These are phyloP conservation scores for Selenia dentaria DNA, from an alignment of 2,888 invertebrate genomes.

Conservation along the genomic window DNA sequence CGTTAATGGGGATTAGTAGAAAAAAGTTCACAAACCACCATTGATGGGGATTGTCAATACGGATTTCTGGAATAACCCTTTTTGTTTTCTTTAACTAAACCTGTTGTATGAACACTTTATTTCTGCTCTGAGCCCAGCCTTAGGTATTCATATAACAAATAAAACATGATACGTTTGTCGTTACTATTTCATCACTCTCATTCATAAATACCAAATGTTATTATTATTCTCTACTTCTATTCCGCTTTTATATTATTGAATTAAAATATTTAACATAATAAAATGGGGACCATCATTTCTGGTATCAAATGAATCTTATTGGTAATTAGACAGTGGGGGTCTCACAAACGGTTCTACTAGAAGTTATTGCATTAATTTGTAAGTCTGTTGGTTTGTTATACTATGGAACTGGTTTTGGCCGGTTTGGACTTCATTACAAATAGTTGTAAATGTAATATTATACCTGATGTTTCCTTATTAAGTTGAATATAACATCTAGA, in stretches of 20 bases:
- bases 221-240: slow-evolving; percentile 22
- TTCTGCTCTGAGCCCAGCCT: no score
- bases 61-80: no score
- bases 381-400: slow-evolving; percentile 8
- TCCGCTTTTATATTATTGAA: slow-evolving; percentile 28
- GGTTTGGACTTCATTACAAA: slow-evolving; percentile 13
- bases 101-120: no score
- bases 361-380: slow-evolving; percentile 22
- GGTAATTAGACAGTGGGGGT: slow-evolving; percentile 29
- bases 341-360: slow-evolving; percentile 14
- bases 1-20: no score
- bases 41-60: no score
- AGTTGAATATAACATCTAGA: background rate
- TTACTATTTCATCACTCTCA: slow-evolving; percentile 16
- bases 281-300: slow-evolving; percentile 20
- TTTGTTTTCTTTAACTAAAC: no score
- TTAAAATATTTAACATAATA: slow-evolving; percentile 29
- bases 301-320: slow-evolving; percentile 26
- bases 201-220: slow-evolving; percentile 15
- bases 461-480: slow-evolving; percentile 13
- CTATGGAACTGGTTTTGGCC: slow-evolving; percentile 5
- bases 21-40: no score
- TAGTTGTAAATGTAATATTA: background rate
- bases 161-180: background rate
- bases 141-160: no score